Evolutionary conservation across 2,888 invertebrate genomes (phyloP).

Genomic region (Leptinotarsa haldemani): DNA sequence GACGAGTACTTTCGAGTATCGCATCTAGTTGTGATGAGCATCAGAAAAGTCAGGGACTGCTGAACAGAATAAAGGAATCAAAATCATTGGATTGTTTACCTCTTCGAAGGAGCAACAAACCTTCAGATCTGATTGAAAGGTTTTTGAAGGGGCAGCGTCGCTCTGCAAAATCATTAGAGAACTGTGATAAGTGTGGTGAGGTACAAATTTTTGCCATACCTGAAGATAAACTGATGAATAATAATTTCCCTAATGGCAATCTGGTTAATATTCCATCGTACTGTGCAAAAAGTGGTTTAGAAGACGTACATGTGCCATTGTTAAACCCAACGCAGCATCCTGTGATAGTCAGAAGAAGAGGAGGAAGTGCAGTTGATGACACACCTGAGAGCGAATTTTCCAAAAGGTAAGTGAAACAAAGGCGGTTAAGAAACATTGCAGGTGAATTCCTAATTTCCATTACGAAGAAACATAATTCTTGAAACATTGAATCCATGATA

Average conservation of each 20-base stretch:
- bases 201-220: constrained; percentile 65
- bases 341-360: constrained; percentile 57
- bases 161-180: constrained; percentile 66
- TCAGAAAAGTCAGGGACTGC: constrained; percentile 59
- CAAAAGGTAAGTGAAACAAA: constrained; percentile 49
- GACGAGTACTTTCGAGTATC: constrained; percentile 75
- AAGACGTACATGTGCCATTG: constrained; percentile 66
- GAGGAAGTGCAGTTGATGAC: constrained; percentile 60
- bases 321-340: constrained; percentile 57
- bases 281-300: constrained; percentile 48
- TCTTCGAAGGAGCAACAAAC: constrained; percentile 48
- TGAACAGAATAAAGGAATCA: constrained; percentile 70
- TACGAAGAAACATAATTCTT: too few relatives aligned
- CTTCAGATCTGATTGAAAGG: constrained; percentile 46
- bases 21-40: constrained; percentile 74
- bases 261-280: constrained; percentile 60
- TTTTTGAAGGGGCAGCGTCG: constrained; percentile 52
- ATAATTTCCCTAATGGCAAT: constrained; percentile 71
- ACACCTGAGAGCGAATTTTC: constrained; percentile 60
- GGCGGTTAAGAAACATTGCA: background rate
- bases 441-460: too few relatives aligned
- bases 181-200: constrained; percentile 66
- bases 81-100: constrained; percentile 77
- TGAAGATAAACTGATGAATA: constrained; percentile 67
- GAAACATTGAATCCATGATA: too few relatives aligned